Conservation (phyloP, 2,888 invertebrate genomes). For the Phytoseiulus persimilis region DNA sequence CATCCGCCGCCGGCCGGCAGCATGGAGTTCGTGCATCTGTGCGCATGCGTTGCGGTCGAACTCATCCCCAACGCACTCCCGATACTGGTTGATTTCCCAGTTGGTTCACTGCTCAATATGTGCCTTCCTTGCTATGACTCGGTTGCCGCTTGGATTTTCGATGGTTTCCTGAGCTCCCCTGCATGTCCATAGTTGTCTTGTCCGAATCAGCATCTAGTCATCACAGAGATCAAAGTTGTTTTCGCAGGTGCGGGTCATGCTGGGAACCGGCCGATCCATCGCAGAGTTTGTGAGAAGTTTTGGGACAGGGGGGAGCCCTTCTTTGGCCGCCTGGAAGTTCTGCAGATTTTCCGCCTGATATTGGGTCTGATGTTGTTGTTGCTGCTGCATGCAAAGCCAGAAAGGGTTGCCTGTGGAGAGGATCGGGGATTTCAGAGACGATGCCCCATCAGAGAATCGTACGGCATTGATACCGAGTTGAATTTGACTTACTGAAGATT, state of each 20-base stretch:
- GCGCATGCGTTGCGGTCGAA: not conserved
- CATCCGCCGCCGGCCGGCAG: not conserved
- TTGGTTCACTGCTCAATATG: not conserved
- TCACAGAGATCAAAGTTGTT: not conserved
- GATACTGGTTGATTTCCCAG: not conserved
- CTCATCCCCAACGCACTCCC: not conserved
- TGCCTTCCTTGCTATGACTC: not conserved
- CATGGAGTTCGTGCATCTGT: not conserved
- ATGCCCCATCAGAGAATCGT: too few relatives aligned
- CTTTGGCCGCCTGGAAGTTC: not conserved
- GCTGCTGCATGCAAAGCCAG: not conserved
- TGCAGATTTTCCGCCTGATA: not conserved
- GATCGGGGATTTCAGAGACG: not conserved
- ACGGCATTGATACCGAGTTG: not conserved
- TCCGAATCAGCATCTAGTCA: not conserved
- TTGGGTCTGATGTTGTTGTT: not conserved
- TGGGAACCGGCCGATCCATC: not conserved
- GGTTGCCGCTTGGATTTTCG: not conserved
- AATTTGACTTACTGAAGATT: not conserved
- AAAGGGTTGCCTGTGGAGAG: not conserved
- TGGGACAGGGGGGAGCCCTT: not conserved
- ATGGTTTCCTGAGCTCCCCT: not conserved
- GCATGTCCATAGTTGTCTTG: too few relatives aligned
- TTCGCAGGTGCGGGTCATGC: not conserved
- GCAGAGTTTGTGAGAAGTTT: not conserved